These are phyloP conservation scores for Cephus pulcher DNA, from an alignment of 2,888 invertebrate genomes.

Conservation along the genomic window DNA sequence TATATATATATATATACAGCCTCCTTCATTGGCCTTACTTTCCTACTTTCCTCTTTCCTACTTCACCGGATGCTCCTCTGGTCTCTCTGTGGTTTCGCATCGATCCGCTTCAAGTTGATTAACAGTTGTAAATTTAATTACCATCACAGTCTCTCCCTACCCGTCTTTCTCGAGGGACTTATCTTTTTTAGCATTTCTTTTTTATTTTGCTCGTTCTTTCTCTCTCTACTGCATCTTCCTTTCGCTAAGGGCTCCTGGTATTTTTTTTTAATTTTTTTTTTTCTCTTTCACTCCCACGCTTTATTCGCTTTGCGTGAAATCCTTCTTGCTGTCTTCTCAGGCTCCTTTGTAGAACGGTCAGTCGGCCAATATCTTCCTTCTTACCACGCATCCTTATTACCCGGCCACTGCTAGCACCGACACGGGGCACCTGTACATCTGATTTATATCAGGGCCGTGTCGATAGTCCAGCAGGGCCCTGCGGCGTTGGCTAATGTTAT, in stretches of 20 bases:
- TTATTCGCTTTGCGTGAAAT: neutral
- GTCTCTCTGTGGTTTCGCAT: conserved; percentile 22
- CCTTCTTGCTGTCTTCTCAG: neutral
- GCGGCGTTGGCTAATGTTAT: conserved; percentile 42
- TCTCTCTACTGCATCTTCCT: neutral
- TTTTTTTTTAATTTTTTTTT: neutral
- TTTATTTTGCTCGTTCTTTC: neutral
- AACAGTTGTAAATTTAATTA: conserved; percentile 54
- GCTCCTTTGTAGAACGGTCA: neutral
- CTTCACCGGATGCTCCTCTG: neutral
- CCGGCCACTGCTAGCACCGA: no score
- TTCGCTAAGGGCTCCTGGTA: neutral
- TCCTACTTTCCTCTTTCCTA: neutral
- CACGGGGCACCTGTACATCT: neutral
- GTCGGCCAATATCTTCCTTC: neutral
- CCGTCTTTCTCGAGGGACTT: conserved; percentile 12
- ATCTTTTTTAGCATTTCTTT: conserved; percentile 1
- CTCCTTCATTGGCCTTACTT: neutral
- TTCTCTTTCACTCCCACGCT: neutral
- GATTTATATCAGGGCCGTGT: neutral
- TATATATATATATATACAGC: neutral
- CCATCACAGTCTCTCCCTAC: conserved; percentile 30
- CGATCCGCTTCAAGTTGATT: conserved; percentile 48
- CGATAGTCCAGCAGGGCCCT: neutral
- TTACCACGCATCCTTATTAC: neutral